Percentiles rank a stretch among this genome's conserved stretches.
Evolutionary conservation across 2,113 vertebrate species (phyloP).

Genomic region (Percopsis transmontana): DNA sequence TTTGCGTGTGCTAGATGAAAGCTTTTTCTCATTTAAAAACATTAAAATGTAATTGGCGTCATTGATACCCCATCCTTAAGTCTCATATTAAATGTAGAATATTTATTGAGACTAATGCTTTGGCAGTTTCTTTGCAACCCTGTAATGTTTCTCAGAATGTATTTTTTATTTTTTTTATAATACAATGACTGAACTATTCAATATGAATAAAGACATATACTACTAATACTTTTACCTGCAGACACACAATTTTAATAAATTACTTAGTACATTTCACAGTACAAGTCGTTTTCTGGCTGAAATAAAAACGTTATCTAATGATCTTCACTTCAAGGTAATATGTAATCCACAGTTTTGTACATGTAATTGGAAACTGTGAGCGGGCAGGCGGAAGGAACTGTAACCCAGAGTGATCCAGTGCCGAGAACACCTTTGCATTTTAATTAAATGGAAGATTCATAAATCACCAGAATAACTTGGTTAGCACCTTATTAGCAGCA

Average conservation of each 20-base stretch:
- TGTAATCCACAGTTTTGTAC: conserved; percentile 45
- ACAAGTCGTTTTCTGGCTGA: conserved; percentile 35
- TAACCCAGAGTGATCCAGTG: background rate
- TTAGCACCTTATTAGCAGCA: too few species aligned
- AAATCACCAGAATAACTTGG: too few species aligned
- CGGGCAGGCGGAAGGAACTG: conserved; percentile 19
- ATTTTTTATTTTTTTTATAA: too few species aligned
- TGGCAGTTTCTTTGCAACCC: conserved; percentile 6
- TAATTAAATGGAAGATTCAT: too few species aligned
- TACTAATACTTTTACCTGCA: too few species aligned
- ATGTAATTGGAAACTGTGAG: conserved; percentile 55
- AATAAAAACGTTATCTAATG: conserved; percentile 52
- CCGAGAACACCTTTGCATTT: too few species aligned
- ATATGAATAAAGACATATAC: conserved; percentile 6
- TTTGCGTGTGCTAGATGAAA: too few species aligned
- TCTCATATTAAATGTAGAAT: too few species aligned
- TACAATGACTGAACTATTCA: background rate
- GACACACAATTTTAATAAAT: too few species aligned
- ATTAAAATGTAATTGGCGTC: too few species aligned
- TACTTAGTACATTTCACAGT: conserved; percentile 47
- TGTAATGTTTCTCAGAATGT: conserved; percentile 16
- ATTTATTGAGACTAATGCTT: conserved; percentile 37
- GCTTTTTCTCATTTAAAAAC: too few species aligned
- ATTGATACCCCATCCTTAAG: too few species aligned
- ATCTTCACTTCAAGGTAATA: conserved; percentile 41